These are phyloP conservation scores for Augochlora pura DNA, from an alignment of 1,140 invertebrate genomes.

Conservation along the genomic window DNA sequence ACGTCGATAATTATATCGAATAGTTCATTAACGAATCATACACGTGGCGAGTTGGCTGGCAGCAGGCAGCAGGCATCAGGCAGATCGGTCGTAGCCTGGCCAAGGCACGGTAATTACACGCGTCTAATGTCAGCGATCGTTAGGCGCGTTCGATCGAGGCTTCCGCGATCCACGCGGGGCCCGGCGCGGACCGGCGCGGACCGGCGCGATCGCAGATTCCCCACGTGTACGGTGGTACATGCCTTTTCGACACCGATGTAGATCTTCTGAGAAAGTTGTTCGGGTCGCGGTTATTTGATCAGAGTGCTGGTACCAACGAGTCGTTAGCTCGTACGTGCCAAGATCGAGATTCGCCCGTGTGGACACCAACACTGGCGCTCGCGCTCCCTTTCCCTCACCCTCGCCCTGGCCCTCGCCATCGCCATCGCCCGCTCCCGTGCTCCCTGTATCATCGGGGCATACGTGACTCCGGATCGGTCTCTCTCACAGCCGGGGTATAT, in stretches of 20 bases:
- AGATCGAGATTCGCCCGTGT: slow-evolving; percentile 47
- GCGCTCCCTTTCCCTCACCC: too few relatives aligned
- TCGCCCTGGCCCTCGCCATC: too few relatives aligned
- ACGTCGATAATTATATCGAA: slow-evolving; percentile 42
- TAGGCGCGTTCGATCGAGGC: not conserved
- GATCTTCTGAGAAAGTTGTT: slow-evolving; percentile 55
- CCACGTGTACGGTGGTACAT: not conserved
- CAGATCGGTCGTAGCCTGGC: not conserved
- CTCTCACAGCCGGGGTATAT: slow-evolving; percentile 12
- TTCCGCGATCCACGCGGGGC: slow-evolving; percentile 13
- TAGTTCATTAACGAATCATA: slow-evolving; percentile 50
- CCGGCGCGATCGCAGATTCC: not conserved
- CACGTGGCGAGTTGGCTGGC: slow-evolving; percentile 14
- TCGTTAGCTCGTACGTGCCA: slow-evolving; percentile 62
- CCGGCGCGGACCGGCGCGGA: not conserved
- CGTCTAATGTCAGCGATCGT: slow-evolving; percentile 27
- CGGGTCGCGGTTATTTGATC: slow-evolving; percentile 59
- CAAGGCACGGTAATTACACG: slow-evolving; percentile 3
- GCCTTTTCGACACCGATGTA: slow-evolving; percentile 41
- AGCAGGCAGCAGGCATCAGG: not conserved
- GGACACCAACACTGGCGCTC: slow-evolving; percentile 29
- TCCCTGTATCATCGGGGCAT: slow-evolving; percentile 33
- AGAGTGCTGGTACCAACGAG: slow-evolving; percentile 58
- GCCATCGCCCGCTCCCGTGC: slow-evolving; percentile 6
- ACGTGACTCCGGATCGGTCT: slow-evolving; percentile 34